Evolutionary conservation across 2,113 vertebrate genomes (phyloP), one percentile per base, ranked within the genome.

Genomic region (Geococcyx californianus): DNA sequence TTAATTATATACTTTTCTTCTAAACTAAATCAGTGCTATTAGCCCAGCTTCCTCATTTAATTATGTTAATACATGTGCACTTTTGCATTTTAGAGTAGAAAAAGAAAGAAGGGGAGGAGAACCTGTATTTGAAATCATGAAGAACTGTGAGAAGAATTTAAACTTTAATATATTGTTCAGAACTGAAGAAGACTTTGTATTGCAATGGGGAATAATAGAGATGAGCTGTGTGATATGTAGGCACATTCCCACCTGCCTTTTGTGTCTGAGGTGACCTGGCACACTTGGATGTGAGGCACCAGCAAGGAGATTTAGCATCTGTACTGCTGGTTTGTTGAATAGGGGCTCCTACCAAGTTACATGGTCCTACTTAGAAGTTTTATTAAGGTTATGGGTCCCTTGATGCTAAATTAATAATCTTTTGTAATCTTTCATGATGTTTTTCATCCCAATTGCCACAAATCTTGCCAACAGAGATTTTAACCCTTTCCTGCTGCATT

Each of bases 301-400:
- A 15, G 9, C 1, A 2, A 68, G 52, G 45, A 74, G 18, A 23
- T 16, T 44, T 29, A 58, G 76, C 25, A 5, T 7, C 72, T 58
- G 24, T 0, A 0, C 47, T 49, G 72, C 0, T 8, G 8, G 3
- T 26, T 44, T 18, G 1, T 10, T 34, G 17, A 51, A 9, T 1
- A 49, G 18, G 14, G 49, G 42, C 33, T 87, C 18, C 68, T 55
- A 2, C 33, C 60, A 8, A 2, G 13, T 15, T 29, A 9, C 2
- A 1, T 5, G 34, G 7, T 24, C n/a, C 23, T 16, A 1, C 7
- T 60, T 9, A 56, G 28, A n/a, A 67, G 7, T 20, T 34, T 55
- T 11, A 2, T 11, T 20, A 17, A 14, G 4, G 4, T 36, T 40
- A 7, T 33, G 11, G 11, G n/a, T 52, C 23, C 36, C 56, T 60